Evolutionary conservation across 2,888 invertebrate genomes (phyloP).

Genomic region (Melinaea marsaeus): DNA sequence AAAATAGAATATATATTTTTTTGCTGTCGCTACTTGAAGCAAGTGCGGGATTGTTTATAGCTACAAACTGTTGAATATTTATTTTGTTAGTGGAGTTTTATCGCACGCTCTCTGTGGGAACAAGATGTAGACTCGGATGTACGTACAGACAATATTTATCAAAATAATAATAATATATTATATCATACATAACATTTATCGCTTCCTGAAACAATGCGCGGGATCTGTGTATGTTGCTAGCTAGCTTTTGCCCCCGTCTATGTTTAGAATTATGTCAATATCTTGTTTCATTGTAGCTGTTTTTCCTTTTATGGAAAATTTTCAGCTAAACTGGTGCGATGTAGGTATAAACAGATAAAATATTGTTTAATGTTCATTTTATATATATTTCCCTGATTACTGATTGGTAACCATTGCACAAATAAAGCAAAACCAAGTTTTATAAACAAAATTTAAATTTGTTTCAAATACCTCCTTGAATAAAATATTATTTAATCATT

Average conservation of each 20-base stretch:
- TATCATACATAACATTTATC: slow-evolving; percentile 25
- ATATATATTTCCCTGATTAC: too few relatives aligned
- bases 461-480: too few relatives aligned
- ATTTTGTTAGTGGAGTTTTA: slow-evolving; percentile 68
- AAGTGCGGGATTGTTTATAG: slow-evolving; percentile 67
- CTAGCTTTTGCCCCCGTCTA: too few relatives aligned
- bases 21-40: slow-evolving; percentile 41
- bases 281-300: too few relatives aligned
- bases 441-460: too few relatives aligned
- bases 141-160: slow-evolving; percentile 44
- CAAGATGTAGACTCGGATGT: slow-evolving; percentile 42
- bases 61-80: slow-evolving; percentile 72
- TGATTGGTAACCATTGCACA: too few relatives aligned
- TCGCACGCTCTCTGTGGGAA: slow-evolving; percentile 72
- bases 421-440: too few relatives aligned
- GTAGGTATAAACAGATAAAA: too few relatives aligned
- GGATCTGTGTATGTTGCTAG: not conserved
- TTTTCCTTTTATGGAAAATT: not conserved
- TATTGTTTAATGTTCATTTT: too few relatives aligned
- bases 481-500: too few relatives aligned
- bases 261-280: too few relatives aligned
- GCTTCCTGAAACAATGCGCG: slow-evolving; percentile 28
- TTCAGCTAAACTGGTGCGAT: too few relatives aligned
- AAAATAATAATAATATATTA: slow-evolving; percentile 38
- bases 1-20: slow-evolving; percentile 10